Conservation (phyloP, 2,888 invertebrate species). For the Nomada hirtipes region DNA sequence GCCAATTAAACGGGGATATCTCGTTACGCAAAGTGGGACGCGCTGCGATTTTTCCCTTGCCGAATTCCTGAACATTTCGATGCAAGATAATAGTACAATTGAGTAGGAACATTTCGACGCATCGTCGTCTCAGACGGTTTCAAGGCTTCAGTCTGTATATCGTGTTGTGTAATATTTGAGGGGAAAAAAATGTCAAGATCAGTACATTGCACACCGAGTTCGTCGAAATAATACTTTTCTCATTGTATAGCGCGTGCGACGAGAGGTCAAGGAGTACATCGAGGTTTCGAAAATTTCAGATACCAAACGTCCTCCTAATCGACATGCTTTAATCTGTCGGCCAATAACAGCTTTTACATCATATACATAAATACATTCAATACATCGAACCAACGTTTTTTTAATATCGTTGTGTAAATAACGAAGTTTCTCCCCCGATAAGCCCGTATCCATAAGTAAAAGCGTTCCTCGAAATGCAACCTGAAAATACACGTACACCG, state of each 20-base stretch:
- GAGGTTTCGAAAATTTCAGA: not conserved
- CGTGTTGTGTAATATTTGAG: no score
- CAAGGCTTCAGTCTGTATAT: no score
- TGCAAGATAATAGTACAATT: no score
- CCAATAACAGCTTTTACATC: conserved; percentile 68
- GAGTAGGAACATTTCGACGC: no score
- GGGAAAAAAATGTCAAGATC: not conserved
- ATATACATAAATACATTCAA: conserved; percentile 73
- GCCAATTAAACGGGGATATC: conserved; percentile 43
- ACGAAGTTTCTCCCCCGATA: conserved; percentile 35
- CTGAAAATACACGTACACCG: conserved; percentile 43
- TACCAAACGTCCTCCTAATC: conserved; percentile 47
- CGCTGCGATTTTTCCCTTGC: not conserved
- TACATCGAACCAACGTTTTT: conserved; percentile 71
- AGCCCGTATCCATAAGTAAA: conserved; percentile 22
- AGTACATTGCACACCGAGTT: not conserved
- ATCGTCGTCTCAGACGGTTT: no score
- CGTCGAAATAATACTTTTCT: not conserved
- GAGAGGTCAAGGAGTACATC: not conserved
- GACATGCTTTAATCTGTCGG: conserved; percentile 66
- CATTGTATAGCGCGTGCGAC: not conserved
- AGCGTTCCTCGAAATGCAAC: conserved; percentile 55
- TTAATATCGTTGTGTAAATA: conserved; percentile 58
- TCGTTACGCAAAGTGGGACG: conserved; percentile 29
- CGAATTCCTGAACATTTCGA: conserved; percentile 14